phyloP scores from a whole-genome alignment of 1,140 invertebrate species.

The Ylistrum balloti region DNA sequence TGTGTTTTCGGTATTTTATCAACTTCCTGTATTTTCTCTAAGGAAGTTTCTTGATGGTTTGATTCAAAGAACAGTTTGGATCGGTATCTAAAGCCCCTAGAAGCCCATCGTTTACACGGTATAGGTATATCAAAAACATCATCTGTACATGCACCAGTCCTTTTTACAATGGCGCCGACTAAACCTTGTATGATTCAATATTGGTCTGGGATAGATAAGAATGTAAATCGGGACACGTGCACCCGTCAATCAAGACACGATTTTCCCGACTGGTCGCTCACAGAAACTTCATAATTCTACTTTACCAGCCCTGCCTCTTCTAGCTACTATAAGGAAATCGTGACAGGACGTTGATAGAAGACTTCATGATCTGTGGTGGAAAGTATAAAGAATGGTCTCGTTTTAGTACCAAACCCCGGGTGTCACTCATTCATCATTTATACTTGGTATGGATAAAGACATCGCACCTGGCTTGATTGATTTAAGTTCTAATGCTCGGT shows the following conservation, averaged over 20 bases:
- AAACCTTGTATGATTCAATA: slow-evolving; percentile 40
- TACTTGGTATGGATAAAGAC: slow-evolving; percentile 34
- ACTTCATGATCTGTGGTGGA: background rate
- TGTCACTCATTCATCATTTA: slow-evolving; percentile 23
- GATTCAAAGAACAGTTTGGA: background rate
- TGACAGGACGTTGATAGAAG: slow-evolving; percentile 6
- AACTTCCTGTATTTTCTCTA: slow-evolving; percentile 38
- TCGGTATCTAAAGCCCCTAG: slow-evolving; percentile 22
- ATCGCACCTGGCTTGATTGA: slow-evolving; percentile 37
- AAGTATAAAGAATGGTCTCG: background rate
- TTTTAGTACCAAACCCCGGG: background rate
- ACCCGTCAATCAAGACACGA: slow-evolving; percentile 30
- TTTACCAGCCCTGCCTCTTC: background rate
- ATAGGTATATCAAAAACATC: slow-evolving; percentile 39
- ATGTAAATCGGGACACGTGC: slow-evolving; percentile 32
- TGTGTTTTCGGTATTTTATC: slow-evolving; percentile 37
- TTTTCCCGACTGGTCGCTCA: background rate
- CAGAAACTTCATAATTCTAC: slow-evolving; percentile 28
- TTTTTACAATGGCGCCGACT: slow-evolving; percentile 32
- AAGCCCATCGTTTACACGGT: slow-evolving; percentile 33
- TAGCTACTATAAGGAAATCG: background rate
- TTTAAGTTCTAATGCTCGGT: slow-evolving; percentile 1
- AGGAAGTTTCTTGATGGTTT: slow-evolving; percentile 25
- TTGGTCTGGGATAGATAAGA: slow-evolving; percentile 33
- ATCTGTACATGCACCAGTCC: background rate